Evolutionary conservation across 1,140 invertebrate genomes (phyloP).

Genomic region (Neodiprion pinetum): DNA sequence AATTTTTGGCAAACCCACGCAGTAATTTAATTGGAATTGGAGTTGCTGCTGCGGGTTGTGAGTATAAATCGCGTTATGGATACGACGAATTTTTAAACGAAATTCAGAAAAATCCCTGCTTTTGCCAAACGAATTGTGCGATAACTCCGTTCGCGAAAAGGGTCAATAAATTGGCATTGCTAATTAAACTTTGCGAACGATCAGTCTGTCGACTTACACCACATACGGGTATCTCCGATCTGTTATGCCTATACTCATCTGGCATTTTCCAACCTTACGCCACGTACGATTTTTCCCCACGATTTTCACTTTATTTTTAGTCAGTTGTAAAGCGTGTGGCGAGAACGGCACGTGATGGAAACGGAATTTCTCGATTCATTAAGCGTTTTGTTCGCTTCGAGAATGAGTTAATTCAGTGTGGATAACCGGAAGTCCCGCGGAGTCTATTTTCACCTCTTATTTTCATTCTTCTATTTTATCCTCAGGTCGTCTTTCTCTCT

Average conservation of each 20-base stretch:
- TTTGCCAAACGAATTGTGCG: neutral
- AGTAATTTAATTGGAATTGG: neutral
- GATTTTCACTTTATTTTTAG: constrained; percentile 37
- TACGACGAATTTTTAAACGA: too few relatives aligned
- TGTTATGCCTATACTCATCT: neutral
- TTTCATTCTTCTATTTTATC: neutral
- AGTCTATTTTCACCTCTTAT: constrained; percentile 2
- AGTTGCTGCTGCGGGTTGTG: neutral
- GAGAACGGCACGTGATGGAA: constrained; percentile 13
- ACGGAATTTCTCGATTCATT: constrained; percentile 52
- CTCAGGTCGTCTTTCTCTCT: neutral
- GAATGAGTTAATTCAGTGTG: constrained; percentile 44
- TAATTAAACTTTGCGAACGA: constrained; percentile 34
- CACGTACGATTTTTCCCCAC: constrained; percentile 32
- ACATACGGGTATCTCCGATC: too few relatives aligned
- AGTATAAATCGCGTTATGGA: too few relatives aligned
- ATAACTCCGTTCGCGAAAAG: neutral
- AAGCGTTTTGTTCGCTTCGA: constrained; percentile 38
- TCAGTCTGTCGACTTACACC: constrained; percentile 6
- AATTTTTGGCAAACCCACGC: neutral
- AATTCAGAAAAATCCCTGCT: too few relatives aligned
- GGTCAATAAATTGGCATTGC: neutral
- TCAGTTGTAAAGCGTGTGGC: neutral
- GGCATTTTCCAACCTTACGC: constrained; percentile 14
- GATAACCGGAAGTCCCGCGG: constrained; percentile 39